Evolutionary conservation across 2,113 vertebrate genomes (phyloP).

Genomic region (Prunella himalayana): DNA sequence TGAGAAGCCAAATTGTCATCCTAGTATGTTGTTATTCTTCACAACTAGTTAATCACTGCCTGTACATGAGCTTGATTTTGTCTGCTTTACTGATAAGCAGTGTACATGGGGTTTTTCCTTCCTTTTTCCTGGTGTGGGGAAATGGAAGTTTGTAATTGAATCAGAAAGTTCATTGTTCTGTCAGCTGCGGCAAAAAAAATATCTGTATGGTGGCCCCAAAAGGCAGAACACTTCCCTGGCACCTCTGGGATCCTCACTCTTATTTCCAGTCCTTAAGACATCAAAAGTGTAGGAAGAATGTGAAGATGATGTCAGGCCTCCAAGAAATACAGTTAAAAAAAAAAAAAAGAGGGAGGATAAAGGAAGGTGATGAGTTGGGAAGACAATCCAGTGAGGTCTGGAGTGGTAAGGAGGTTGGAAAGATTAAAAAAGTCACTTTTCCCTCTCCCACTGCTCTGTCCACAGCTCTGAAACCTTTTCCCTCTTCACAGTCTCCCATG

Average conservation of each 20-base stretch:
- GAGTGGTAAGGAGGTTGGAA: not conserved
- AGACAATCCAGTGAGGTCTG: not conserved
- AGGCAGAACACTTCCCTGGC: not conserved
- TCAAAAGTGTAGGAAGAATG: accelerated
- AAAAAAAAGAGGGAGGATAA: accelerated
- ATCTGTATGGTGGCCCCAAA: not conserved
- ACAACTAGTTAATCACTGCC: not conserved
- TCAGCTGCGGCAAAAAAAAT: not conserved
- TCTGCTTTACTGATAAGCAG: not conserved
- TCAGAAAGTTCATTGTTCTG: not conserved
- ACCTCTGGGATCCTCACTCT: not conserved
- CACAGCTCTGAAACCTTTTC: not conserved
- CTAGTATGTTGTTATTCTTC: not conserved
- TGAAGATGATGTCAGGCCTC: not conserved
- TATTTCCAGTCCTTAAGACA: not conserved
- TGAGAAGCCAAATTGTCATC: not conserved
- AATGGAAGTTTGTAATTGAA: not conserved
- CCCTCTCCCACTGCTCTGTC: not conserved
- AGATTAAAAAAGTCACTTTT: not conserved
- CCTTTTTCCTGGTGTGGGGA: not conserved
- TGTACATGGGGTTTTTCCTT: accelerated
- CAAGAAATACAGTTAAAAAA: not conserved
- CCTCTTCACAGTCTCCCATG: not conserved
- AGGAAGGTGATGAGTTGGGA: not conserved
- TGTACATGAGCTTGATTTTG: not conserved